phyloP scores from a whole-genome alignment of 2,888 invertebrate genomes.

The Eledona agricola region DNA sequence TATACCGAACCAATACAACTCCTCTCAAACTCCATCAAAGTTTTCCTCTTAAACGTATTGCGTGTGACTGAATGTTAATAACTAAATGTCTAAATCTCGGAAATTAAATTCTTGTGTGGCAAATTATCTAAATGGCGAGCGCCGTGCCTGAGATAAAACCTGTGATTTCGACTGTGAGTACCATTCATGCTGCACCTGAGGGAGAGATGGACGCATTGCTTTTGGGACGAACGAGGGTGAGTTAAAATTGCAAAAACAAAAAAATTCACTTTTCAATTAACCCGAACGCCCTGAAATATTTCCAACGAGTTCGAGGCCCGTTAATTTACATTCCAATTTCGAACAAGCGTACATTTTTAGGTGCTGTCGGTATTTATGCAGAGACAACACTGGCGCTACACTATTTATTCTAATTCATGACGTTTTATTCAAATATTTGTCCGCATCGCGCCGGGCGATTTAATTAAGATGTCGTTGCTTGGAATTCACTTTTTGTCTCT shows the following conservation, averaged over 20 bases:
- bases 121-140: constrained; percentile 48
- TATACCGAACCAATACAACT: constrained; percentile 21
- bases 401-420: no score
- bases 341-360: no score
- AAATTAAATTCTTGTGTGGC: constrained; percentile 25
- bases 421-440: no score
- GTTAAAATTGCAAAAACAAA: constrained; percentile 51
- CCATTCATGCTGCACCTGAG: constrained; percentile 65
- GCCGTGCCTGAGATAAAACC: constrained; percentile 65
- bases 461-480: no score
- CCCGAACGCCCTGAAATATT: no score
- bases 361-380: no score
- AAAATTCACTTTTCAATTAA: no score
- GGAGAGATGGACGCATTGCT: constrained; percentile 84
- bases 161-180: constrained; percentile 68
- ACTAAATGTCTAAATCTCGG: constrained; percentile 28
- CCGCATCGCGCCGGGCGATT: no score
- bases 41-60: constrained; percentile 17
- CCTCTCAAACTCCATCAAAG: constrained; percentile 20
- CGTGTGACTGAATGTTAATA: constrained; percentile 20
- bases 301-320: no score
- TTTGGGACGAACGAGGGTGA: constrained; percentile 81
- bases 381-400: no score
- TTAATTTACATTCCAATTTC: no score
- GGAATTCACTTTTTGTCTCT: no score